Evolutionary conservation across 1,140 invertebrate genomes (phyloP).

Genomic region (Leptoteleia sp.): DNA sequence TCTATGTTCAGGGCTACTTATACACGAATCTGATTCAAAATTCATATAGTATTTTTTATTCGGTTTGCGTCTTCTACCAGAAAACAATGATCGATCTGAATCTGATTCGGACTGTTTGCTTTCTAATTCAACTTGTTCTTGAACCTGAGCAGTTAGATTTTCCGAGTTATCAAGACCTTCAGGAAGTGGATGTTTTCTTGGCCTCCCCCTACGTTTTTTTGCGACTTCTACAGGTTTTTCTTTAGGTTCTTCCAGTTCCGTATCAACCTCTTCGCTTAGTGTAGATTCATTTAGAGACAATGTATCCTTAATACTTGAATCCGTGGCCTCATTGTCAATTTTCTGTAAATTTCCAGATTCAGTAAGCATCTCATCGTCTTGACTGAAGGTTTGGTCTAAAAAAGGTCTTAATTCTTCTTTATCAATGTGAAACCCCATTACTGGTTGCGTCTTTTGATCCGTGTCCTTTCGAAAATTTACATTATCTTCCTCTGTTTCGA

Average conservation of each 20-base stretch:
- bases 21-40: slow-evolving; percentile 68
- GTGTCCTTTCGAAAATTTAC: slow-evolving; percentile 66
- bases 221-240: slow-evolving; percentile 20
- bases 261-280: slow-evolving; percentile 2
- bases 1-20: slow-evolving; percentile 68
- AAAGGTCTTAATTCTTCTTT: slow-evolving; percentile 19
- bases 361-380: not conserved
- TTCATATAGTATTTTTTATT: slow-evolving; percentile 70
- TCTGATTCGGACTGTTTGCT: slow-evolving; percentile 72
- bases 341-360: slow-evolving; percentile 1
- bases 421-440: slow-evolving; percentile 19
- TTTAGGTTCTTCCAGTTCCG: not conserved
- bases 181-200: slow-evolving; percentile 62
- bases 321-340: not conserved
- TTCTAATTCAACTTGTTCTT: slow-evolving; percentile 51
- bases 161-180: slow-evolving; percentile 34
- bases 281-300: slow-evolving; percentile 6
- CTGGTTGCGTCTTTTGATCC: slow-evolving; percentile 59
- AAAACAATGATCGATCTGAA: slow-evolving; percentile 70
- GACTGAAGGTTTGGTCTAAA: slow-evolving; percentile 17
- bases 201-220: slow-evolving; percentile 71
- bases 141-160: slow-evolving; percentile 10
- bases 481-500: slow-evolving; percentile 68
- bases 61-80: slow-evolving; percentile 71
- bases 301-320: slow-evolving; percentile 13